Conservation (phyloP, 2,888 invertebrate species). For the Euproctis similis region DNA sequence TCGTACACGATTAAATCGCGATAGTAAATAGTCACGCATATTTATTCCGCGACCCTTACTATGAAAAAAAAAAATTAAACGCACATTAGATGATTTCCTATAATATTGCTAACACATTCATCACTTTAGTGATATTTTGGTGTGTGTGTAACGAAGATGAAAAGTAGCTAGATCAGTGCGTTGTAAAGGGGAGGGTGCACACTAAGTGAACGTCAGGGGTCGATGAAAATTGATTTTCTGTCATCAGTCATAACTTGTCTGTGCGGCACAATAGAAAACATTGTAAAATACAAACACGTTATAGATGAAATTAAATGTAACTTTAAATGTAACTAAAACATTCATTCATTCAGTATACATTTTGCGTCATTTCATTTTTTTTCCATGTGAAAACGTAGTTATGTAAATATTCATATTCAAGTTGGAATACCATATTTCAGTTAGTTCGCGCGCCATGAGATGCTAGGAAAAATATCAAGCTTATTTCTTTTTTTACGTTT, state of each 20-base stretch:
- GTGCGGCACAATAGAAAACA: conserved; percentile 35
- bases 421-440: no score
- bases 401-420: no score
- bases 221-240: conserved; percentile 69
- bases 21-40: conserved; percentile 37
- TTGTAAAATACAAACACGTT: conserved; percentile 24
- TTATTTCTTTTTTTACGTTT: no score
- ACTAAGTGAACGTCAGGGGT: conserved; percentile 66
- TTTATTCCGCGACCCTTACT: conserved; percentile 27
- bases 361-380: no score
- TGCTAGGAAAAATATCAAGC: no score
- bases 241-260: conserved; percentile 65
- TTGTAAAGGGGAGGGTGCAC: conserved; percentile 25
- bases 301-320: no score
- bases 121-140: conserved; percentile 67
- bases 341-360: no score
- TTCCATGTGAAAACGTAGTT: no score
- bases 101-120: conserved; percentile 33
- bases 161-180: conserved; percentile 61
- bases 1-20: conserved; percentile 43
- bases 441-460: no score
- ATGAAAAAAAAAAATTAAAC: conserved; percentile 51
- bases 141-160: conserved; percentile 69
- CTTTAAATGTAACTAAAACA: no score
- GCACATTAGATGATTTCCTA: conserved; percentile 53